Base-by-base conservation (phyloP, 2,888 invertebrate species). In the Cetonia aurata region DNA sequence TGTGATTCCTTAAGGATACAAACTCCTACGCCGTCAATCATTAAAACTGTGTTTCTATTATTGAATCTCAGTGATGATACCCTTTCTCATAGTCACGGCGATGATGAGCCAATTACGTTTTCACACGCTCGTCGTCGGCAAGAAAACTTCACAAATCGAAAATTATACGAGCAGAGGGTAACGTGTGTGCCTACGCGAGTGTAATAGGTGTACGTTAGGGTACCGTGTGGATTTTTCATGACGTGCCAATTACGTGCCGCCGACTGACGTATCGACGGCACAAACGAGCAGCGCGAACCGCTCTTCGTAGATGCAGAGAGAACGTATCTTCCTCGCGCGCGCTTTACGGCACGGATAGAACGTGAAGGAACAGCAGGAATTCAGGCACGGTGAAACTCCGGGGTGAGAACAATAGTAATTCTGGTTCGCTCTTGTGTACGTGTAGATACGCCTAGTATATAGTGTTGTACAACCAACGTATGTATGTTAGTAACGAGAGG, bases 401-500 rank as follows among this genome's bases (percentile, higher is more conserved):
- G 71, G 71, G 71, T 71, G 67, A 67, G 71, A 71, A 71, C 71
- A 71, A 71, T 71, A 59, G 67, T 71, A 67, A 71, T 71, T 67
- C 71, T 60, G 52, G n/a, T 25, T 60, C 60, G 60, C 33, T 31
- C 46, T 60, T 31, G 60, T 60, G 44, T 60, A 46, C 33, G 55
- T n/a, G n/a, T n/a, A n/a, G n/a, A n/a, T n/a, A 37, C 33, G 37
- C 8, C 37, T 37, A 37, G 3, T 6, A 8, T 6, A 37, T 6
- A 37, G 37, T 13, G 6, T 19, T 50, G 17, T 50, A 15, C 19
- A 50, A 17, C 50, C 19, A 15, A 42, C 44, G 59, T 19, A 44
- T 9, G 13, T 60, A 46, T 46, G 19, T 57, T 68, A 71, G 57
- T 71, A 77, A 76, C 75, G 76, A 77, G 76, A 70, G 73, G 72